phyloP scores from a whole-genome alignment of 1,140 invertebrate genomes.

The Eumaeus atala region DNA sequence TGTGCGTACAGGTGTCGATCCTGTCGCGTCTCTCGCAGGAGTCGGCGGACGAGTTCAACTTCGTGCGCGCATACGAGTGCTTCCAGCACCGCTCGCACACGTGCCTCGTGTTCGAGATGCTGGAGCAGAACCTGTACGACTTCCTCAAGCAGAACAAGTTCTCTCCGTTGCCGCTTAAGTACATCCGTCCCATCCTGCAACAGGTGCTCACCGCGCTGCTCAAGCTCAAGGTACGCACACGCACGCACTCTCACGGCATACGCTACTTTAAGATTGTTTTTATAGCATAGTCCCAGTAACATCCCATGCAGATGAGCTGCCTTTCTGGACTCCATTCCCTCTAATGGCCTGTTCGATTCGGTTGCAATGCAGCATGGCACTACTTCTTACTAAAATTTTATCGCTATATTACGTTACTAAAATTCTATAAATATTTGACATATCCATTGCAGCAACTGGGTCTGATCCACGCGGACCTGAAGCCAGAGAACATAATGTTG shows the following conservation, averaged over 20 bases:
- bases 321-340: too few species aligned
- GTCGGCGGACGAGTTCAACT: conserved; percentile 99
- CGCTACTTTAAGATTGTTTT: too few species aligned
- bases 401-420: too few species aligned
- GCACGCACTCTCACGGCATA: not conserved
- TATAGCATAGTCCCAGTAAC: too few species aligned
- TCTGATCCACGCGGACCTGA: conserved; percentile 98
- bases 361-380: too few species aligned
- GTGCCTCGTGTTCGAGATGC: conserved; percentile 99
- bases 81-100: conserved; percentile 99
- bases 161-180: conserved; percentile 97
- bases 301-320: too few species aligned
- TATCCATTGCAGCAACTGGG: conserved; percentile 88
- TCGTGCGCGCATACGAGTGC: conserved; percentile 99
- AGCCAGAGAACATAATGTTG: conserved; percentile 99
- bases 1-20: conserved; percentile 95
- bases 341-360: too few species aligned
- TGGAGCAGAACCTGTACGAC: conserved; percentile 99
- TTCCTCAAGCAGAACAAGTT: conserved; percentile 99
- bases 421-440: not conserved
- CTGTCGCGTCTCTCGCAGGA: conserved; percentile 97
- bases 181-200: conserved; percentile 98
- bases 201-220: conserved; percentile 98
- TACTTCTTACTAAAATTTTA: too few species aligned
- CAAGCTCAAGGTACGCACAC: conserved; percentile 90